A percentile compares a stretch with the other conserved stretches of the same genome.
These are phyloP conservation scores for Potamilus streckersoni DNA, from an alignment of 1,140 invertebrate species.

Conservation along the genomic window DNA sequence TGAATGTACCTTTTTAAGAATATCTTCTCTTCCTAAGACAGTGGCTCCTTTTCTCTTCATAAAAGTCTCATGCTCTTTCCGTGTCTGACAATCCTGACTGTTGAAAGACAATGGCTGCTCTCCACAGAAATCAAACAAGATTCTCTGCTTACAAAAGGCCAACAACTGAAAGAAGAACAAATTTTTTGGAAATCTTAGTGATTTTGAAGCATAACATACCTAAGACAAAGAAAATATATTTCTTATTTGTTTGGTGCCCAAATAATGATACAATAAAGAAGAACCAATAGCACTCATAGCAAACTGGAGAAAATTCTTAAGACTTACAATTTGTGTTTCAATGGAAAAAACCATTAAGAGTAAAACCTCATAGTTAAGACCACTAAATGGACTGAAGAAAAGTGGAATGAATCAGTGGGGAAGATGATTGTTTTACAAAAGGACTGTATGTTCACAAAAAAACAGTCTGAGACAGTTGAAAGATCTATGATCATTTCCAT, in stretches of 20 bases:
- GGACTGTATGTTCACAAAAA: too few relatives aligned
- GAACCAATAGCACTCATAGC: too few relatives aligned
- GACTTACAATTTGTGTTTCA: too few relatives aligned
- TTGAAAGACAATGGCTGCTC: slow-evolving; percentile 47
- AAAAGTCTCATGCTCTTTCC: slow-evolving; percentile 51
- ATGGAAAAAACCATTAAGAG: too few relatives aligned
- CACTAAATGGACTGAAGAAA: too few relatives aligned
- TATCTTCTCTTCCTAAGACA: slow-evolving; percentile 56
- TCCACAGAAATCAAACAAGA: slow-evolving; percentile 59
- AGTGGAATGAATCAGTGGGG: too few relatives aligned
- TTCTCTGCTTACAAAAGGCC: slow-evolving; percentile 59
- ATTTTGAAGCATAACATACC: background rate
- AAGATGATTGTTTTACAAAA: too few relatives aligned
- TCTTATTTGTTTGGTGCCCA: background rate
- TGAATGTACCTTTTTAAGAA: slow-evolving; percentile 47
- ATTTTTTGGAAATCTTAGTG: background rate
- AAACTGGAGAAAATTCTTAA: too few relatives aligned
- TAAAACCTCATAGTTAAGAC: too few relatives aligned
- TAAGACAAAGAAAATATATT: slow-evolving; percentile 1
- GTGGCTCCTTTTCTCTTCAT: slow-evolving; percentile 50
- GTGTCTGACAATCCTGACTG: slow-evolving; percentile 43
- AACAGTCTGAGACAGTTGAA: too few relatives aligned
- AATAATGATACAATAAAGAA: background rate
- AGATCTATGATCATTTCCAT: too few relatives aligned
- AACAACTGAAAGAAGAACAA: slow-evolving; percentile 43